These are phyloP conservation scores for Eupithecia pulchellata DNA, from an alignment of 2,888 invertebrate species.

Conservation along the genomic window DNA sequence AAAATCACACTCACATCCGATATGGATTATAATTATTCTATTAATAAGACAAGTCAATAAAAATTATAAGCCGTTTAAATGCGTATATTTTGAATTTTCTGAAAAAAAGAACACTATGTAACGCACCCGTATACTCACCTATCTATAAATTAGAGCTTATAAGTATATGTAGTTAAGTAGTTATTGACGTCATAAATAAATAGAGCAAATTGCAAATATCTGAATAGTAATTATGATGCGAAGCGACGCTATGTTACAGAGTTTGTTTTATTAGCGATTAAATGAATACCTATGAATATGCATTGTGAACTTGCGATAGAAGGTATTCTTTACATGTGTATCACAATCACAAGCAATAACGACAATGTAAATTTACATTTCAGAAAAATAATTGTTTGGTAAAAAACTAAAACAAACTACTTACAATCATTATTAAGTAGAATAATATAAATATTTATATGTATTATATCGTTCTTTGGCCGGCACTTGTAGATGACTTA, in stretches of 20 bases:
- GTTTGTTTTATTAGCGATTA: not conserved
- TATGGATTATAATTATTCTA: no score
- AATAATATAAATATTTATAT: no score
- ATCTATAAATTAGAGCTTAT: not conserved
- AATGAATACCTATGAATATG: not conserved
- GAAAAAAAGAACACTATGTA: no score
- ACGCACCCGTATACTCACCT: not conserved
- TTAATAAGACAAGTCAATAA: no score
- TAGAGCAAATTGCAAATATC: conserved; percentile 19
- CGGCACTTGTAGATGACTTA: no score
- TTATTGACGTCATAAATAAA: conserved; percentile 22
- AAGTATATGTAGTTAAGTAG: not conserved
- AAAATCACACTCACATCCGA: no score
- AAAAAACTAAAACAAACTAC: no score
- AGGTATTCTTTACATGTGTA: not conserved
- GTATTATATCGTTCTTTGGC: no score
- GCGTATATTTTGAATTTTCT: no score
- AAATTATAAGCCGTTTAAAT: no score
- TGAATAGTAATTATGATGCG: conserved; percentile 22
- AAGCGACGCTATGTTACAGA: not conserved
- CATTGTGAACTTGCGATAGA: not conserved
- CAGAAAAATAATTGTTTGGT: no score
- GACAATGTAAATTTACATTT: not conserved
- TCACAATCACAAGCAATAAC: not conserved
- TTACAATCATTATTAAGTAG: not conserved